Evolutionary conservation across 2,888 invertebrate genomes (phyloP).

Genomic region (Drosophila colorata): DNA sequence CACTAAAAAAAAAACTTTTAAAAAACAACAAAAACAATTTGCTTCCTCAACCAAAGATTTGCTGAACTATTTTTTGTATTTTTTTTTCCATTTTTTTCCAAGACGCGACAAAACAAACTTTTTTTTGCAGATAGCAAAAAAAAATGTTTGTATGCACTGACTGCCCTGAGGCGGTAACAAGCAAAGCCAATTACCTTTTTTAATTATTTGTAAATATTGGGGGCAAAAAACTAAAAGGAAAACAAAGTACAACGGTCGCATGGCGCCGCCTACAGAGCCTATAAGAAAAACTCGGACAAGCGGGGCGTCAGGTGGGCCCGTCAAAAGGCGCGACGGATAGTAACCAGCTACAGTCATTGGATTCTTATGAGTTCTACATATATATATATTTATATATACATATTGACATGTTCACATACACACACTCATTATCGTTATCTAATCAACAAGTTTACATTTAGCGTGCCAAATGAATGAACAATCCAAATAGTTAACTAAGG

Average conservation of each 20-base stretch:
- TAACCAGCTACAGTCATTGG: background rate
- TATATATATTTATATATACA: background rate
- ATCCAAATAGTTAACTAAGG: slow-evolving; percentile 29
- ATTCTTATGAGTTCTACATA: slow-evolving; percentile 1
- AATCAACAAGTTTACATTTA: slow-evolving; percentile 55
- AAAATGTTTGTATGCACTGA: slow-evolving; percentile 14
- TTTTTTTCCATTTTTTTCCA: slow-evolving; percentile 12
- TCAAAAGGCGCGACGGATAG: slow-evolving; percentile 36
- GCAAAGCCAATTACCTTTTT: slow-evolving; percentile 69
- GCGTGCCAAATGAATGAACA: slow-evolving; percentile 51
- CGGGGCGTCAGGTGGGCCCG: slow-evolving; percentile 36
- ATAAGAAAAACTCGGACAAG: background rate
- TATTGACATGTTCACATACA: background rate
- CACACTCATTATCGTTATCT: slow-evolving; percentile 49
- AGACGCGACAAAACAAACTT: slow-evolving; percentile 57
- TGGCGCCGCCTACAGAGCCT: slow-evolving; percentile 13
- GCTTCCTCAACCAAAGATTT: slow-evolving; percentile 32
- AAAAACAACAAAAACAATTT: slow-evolving; percentile 18
- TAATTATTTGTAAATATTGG: slow-evolving; percentile 74
- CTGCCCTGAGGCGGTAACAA: slow-evolving; percentile 42
- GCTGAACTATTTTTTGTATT: slow-evolving; percentile 16
- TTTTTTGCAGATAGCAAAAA: slow-evolving; percentile 22
- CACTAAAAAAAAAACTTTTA: slow-evolving; percentile 10
- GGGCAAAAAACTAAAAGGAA: slow-evolving; percentile 2
- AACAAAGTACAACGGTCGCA: slow-evolving; percentile 3